These are phyloP conservation scores for Macrosteles quadrilineatus DNA, from an alignment of 1,140 invertebrate species.

Conservation along the genomic window DNA sequence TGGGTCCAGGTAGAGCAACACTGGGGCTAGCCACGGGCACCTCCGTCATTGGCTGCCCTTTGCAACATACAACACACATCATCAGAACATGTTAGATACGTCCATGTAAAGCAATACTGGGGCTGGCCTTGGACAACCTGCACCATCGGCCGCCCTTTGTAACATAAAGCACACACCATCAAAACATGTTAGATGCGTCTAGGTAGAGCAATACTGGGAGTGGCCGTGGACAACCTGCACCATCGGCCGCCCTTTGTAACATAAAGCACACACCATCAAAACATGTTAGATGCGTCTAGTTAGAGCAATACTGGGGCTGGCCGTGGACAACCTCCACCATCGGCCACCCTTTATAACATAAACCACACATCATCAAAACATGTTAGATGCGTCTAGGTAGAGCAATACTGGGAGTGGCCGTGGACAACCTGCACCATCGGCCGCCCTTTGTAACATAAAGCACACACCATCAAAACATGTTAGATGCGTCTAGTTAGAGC, in stretches of 20 bases:
- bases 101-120: too few relatives aligned
- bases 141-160: too few relatives aligned
- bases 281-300: not conserved
- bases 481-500: too few relatives aligned
- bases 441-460: conserved; percentile 20
- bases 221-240: not conserved
- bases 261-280: not conserved
- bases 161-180: too few relatives aligned
- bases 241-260: conserved; percentile 27
- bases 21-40: not conserved
- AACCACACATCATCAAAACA: not conserved
- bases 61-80: conserved; percentile 8
- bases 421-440: conserved; percentile 18
- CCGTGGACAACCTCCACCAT: conserved; percentile 12
- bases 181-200: too few relatives aligned
- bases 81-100: too few relatives aligned
- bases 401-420: not conserved
- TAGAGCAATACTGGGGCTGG: not conserved
- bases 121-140: too few relatives aligned
- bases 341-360: conserved; percentile 24
- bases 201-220: not conserved
- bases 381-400: too few relatives aligned
- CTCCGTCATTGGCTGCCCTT: conserved; percentile 24
- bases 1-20: not conserved
- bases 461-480: not conserved